A percentile compares a stretch with the other conserved stretches of the same genome.
These are phyloP conservation scores for Cathartes aura DNA, from an alignment of 2,113 vertebrate genomes.

Conservation along the genomic window DNA sequence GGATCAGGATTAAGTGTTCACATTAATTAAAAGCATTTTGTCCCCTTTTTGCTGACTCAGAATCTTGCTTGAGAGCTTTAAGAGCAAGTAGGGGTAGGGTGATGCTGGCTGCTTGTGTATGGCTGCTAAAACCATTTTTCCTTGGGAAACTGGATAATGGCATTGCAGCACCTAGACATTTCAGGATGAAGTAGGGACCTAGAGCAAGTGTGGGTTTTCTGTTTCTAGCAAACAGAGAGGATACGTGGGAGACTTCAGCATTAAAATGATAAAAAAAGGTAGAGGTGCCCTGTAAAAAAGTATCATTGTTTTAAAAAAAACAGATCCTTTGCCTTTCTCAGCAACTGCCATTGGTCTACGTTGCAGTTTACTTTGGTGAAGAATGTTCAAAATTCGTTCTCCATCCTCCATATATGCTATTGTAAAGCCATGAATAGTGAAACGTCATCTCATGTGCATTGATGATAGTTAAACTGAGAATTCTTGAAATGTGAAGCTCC, in stretches of 20 bases:
- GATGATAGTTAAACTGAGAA: not conserved
- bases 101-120: not conserved
- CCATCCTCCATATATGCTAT: not conserved
- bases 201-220: not conserved
- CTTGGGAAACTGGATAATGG: not conserved
- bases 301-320: not conserved
- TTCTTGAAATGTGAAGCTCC: not conserved
- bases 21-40: not conserved
- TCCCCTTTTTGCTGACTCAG: not conserved
- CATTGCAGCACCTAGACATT: not conserved
- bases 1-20: not conserved
- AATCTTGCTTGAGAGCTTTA: not conserved
- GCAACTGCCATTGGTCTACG: not conserved
- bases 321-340: not conserved
- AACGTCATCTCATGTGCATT: accelerated
- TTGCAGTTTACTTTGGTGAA: not conserved
- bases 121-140: not conserved
- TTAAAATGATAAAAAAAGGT: not conserved
- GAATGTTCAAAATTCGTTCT: not conserved
- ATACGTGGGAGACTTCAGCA: not conserved
- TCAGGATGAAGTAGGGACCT: not conserved
- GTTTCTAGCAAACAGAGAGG: not conserved
- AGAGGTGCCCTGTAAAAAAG: not conserved
- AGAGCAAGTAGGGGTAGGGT: not conserved
- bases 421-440: not conserved